These are phyloP conservation scores for Prosopocoilus inquinatus DNA, from an alignment of 2,888 invertebrate species.

Conservation along the genomic window DNA sequence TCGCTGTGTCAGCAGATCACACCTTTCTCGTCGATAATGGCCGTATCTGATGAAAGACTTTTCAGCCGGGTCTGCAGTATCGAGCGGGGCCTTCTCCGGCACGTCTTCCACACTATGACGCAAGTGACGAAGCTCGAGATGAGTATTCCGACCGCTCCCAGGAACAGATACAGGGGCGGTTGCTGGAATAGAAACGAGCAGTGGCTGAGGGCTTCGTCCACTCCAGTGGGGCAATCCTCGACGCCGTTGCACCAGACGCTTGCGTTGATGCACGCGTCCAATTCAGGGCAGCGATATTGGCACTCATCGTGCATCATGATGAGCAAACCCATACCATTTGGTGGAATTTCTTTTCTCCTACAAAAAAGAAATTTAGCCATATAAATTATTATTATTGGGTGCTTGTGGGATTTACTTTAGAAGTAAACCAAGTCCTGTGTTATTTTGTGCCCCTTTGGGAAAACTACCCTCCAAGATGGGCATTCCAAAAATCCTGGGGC, in stretches of 20 bases:
- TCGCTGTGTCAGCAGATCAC: slow-evolving; percentile 95
- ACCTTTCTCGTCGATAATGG: slow-evolving; percentile 82
- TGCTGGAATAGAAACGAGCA: slow-evolving; percentile 76
- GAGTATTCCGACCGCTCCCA: slow-evolving; percentile 50
- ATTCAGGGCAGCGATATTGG: slow-evolving; percentile 71
- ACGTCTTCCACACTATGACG: slow-evolving; percentile 43
- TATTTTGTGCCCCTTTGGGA: no score
- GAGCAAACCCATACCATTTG: slow-evolving; percentile 57
- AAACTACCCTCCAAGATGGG: no score
- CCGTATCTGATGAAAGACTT: slow-evolving; percentile 76
- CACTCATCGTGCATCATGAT: slow-evolving; percentile 66
- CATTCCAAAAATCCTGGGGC: no score
- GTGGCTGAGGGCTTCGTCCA: slow-evolving; percentile 76
- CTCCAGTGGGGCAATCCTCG: slow-evolving; percentile 75
- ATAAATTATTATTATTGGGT: no score
- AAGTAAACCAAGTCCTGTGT: no score
- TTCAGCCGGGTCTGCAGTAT: slow-evolving; percentile 78
- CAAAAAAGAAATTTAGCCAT: slow-evolving; percentile 5
- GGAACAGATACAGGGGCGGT: slow-evolving; percentile 69
- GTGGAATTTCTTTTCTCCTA: slow-evolving; percentile 56
- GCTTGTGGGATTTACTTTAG: no score
- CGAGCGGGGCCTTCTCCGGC: slow-evolving; percentile 66
- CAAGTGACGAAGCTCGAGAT: slow-evolving; percentile 37
- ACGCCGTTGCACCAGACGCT: slow-evolving; percentile 80
- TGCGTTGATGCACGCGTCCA: slow-evolving; percentile 78